Evolutionary conservation across 2,797 vertebrate species (phyloP).

Genomic region (Pipistrellus pipistrellus): DNA sequence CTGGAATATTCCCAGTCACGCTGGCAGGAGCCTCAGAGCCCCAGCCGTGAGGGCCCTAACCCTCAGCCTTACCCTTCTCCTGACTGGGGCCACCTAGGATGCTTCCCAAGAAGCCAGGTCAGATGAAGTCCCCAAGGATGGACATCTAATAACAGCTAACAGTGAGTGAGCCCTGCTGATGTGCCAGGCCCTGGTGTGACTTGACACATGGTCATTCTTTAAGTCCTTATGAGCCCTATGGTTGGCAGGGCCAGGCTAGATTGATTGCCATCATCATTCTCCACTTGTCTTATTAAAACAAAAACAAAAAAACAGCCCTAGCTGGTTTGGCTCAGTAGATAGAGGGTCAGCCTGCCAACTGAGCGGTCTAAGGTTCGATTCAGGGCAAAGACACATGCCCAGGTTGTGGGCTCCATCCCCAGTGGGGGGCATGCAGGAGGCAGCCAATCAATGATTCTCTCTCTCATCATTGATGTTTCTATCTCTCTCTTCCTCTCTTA

Average conservation of each 20-base stretch:
- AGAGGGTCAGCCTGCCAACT: too few relatives aligned
- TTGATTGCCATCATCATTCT: not conserved
- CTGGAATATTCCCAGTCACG: not conserved
- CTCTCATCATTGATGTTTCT: too few relatives aligned
- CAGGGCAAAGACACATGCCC: too few relatives aligned
- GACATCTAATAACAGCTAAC: not conserved
- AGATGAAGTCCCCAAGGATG: not conserved
- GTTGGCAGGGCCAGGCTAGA: not conserved
- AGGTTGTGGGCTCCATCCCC: too few relatives aligned
- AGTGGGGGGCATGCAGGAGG: too few relatives aligned
- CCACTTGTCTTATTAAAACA: not conserved
- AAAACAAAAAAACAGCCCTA: not conserved
- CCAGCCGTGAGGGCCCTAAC: not conserved
- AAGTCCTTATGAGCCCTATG: not conserved
- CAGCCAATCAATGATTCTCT: too few relatives aligned
- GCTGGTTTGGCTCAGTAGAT: too few relatives aligned
- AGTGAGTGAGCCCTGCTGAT: not conserved
- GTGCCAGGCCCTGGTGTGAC: not conserved
- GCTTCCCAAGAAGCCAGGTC: conserved; percentile 35
- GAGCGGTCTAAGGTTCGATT: too few relatives aligned
- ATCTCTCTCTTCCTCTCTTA: too few relatives aligned
- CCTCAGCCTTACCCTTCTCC: not conserved
- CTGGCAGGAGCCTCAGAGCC: not conserved
- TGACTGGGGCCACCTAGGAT: not conserved
- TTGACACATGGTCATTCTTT: not conserved